Conservation (phyloP, 2,888 invertebrate species). For the Watsonalla cultraria region DNA sequence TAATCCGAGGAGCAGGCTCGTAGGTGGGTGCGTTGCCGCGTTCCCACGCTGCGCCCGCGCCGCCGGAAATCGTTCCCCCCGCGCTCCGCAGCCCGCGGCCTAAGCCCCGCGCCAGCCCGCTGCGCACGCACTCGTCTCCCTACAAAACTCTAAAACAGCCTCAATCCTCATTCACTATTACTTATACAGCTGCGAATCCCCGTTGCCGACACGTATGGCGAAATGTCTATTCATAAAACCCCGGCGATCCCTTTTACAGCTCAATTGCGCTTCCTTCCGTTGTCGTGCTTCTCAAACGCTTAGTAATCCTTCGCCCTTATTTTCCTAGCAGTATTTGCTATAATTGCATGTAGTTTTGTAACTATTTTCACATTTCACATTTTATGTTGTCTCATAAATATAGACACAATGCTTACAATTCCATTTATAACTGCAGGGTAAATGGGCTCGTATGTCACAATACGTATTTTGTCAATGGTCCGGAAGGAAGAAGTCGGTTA, state of each 20-base stretch:
- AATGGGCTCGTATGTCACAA: slow-evolving; percentile 13
- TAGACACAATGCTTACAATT: slow-evolving; percentile 7
- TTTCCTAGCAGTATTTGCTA: slow-evolving; percentile 13
- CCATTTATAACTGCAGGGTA: slow-evolving; percentile 4
- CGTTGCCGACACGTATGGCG: slow-evolving; percentile 62
- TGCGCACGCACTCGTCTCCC: slow-evolving; percentile 66
- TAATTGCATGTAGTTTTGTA: slow-evolving; percentile 16
- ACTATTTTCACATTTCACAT: slow-evolving; percentile 6
- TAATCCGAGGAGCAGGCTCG: slow-evolving; percentile 63
- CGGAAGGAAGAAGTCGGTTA: slow-evolving; percentile 43
- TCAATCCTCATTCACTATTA: slow-evolving; percentile 26
- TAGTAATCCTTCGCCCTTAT: slow-evolving; percentile 4
- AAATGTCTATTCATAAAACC: slow-evolving; percentile 51
- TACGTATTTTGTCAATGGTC: slow-evolving; percentile 24
- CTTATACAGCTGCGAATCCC: slow-evolving; percentile 59
- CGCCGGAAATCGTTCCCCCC: slow-evolving; percentile 61
- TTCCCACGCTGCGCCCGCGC: slow-evolving; percentile 74
- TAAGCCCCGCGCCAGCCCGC: slow-evolving; percentile 63
- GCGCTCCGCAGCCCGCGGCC: slow-evolving; percentile 32
- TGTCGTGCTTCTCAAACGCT: slow-evolving; percentile 18
- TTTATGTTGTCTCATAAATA: slow-evolving; percentile 6
- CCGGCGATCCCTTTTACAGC: slow-evolving; percentile 47
- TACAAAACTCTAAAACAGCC: slow-evolving; percentile 45
- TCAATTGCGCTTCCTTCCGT: slow-evolving; percentile 63
- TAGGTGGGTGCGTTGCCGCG: slow-evolving; percentile 58